These are phyloP conservation scores for Ancistrus triradiatus DNA, from an alignment of 2,113 vertebrate species.

Conservation along the genomic window DNA sequence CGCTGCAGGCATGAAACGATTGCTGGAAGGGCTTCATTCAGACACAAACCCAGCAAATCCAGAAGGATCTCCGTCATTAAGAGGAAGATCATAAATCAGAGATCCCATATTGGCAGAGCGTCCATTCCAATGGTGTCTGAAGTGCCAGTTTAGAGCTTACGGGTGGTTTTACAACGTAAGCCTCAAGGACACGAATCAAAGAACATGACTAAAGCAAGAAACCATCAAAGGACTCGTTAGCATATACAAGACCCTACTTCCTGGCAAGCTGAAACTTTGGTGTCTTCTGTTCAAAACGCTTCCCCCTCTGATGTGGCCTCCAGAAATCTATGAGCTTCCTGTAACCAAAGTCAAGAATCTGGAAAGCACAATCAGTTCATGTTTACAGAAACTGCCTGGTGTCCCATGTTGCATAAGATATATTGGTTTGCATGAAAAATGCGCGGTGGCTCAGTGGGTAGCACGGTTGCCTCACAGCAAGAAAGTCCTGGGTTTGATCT, in stretches of 20 bases:
- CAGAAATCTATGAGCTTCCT: too few relatives aligned
- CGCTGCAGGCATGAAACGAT: too few relatives aligned
- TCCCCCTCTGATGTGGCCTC: conserved; percentile 1
- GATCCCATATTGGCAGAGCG: not conserved
- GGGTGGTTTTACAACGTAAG: too few relatives aligned
- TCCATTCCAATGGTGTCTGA: not conserved
- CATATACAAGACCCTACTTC: conserved; percentile 6
- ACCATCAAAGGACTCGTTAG: not conserved
- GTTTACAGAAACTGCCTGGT: too few relatives aligned
- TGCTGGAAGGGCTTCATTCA: too few relatives aligned
- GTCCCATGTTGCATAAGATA: too few relatives aligned
- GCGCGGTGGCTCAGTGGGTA: too few relatives aligned
- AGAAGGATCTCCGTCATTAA: not conserved
- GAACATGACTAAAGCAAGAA: not conserved
- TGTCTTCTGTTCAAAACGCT: conserved; percentile 17
- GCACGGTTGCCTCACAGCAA: too few relatives aligned
- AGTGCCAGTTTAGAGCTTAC: not conserved
- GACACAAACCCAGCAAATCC: not conserved
- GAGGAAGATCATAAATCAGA: not conserved
- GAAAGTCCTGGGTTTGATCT: too few relatives aligned
- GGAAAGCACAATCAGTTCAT: too few relatives aligned
- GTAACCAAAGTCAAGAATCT: too few relatives aligned
- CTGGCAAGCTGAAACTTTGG: conserved; percentile 24
- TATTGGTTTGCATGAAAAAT: too few relatives aligned
- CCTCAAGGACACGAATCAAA: not conserved